Base-by-base conservation (phyloP, 2,888 invertebrate species). In the Imbricaverruca yamaguchii region DNA sequence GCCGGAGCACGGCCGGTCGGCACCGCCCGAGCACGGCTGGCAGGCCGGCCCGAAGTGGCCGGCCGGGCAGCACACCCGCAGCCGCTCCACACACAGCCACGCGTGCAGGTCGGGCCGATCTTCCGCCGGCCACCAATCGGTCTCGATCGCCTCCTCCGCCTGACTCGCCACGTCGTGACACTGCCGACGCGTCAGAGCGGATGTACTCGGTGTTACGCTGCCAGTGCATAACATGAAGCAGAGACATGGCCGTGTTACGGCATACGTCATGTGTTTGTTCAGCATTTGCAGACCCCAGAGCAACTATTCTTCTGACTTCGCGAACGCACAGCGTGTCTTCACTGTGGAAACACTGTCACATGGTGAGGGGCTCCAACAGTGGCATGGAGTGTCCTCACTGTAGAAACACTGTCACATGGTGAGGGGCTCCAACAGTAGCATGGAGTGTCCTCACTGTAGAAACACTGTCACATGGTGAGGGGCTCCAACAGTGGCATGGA, bases 11-110 rank as follows among this genome's bases (percentile, higher is more conserved):
- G 95, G 88, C 81, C 91, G 91, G 78, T 90, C 89, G 61, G 92
- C 92, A 84, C 90, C 91, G 0, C 95, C 95, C 0, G 89, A 89
- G 86, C 98, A 98, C 0, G 93, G 91, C 21, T 88, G 87, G 86
- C 98, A 98, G 12, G 92, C 89, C 61, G 91, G 90, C 0, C 98
- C 98, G 87, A 89, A 98, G 85, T 94, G 94, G 83, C 92, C 90
- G 81, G 91, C 89, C 0, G 95, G 94, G 86, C 98, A 98, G 86
- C 98, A 98, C 0, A 91, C 91, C 86, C 92, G 88, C 65, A 93
- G 86, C 82, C 91, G 90, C 0, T 93, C 90, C 82, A 97, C 92
- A 87, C 98, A 98, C 59, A 98, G 89, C 89, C 91, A 94, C 18
- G 90, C 87, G 84, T 91, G 90, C 55, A 95, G 86, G 86, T 93